Conservation (phyloP, 2,113 vertebrate genomes). For the Helogale parvula region DNA sequence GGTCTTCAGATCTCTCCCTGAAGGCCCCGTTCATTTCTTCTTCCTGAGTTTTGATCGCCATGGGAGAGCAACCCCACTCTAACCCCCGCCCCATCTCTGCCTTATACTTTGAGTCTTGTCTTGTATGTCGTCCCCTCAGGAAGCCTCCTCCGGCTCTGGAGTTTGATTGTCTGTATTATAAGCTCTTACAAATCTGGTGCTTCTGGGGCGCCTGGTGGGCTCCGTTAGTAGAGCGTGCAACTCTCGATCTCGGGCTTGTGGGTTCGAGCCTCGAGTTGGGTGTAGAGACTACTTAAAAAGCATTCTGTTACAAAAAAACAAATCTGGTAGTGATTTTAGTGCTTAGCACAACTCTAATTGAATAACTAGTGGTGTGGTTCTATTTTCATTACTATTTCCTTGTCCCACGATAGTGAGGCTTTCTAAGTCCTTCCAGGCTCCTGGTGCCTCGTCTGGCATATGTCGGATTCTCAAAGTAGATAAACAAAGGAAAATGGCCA, state of each 20-base stretch:
- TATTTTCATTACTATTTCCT: background rate
- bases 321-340: background rate
- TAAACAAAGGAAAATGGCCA: rapidly evolving
- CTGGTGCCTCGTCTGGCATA: background rate
- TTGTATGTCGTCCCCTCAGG: too few species aligned
- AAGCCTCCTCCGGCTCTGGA: too few species aligned
- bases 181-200: background rate
- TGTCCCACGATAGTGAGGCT: background rate
- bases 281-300: background rate
- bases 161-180: background rate
- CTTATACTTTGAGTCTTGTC: background rate
- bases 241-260: background rate
- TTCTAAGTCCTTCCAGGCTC: background rate
- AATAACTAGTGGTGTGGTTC: background rate
- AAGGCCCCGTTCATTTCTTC: background rate
- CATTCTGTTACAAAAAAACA: background rate
- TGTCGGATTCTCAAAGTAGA: background rate
- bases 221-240: rapidly evolving
- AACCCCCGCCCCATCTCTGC: background rate
- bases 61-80: background rate
- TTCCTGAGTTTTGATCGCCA: rapidly evolving
- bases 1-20: background rate
- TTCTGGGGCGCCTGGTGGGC: background rate
- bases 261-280: background rate
- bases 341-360: background rate